These are phyloP conservation scores for Hypercompe scribonia DNA, from an alignment of 2,888 invertebrate species.

Conservation along the genomic window DNA sequence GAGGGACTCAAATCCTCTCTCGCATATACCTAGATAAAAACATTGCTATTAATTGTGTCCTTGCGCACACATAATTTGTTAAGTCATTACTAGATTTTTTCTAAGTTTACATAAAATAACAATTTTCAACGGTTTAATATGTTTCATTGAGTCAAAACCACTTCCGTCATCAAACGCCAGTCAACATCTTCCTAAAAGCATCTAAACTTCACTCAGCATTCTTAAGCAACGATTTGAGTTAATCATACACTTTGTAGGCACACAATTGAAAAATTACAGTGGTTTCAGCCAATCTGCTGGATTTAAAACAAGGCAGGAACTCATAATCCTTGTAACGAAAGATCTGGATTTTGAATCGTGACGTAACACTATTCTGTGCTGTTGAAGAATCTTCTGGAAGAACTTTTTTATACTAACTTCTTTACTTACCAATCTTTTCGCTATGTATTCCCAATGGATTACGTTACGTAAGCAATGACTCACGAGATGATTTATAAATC, in stretches of 20 bases:
- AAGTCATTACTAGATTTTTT: too few relatives aligned
- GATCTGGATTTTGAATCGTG: constrained; percentile 13
- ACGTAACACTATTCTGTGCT: neutral
- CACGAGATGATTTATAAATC: too few relatives aligned
- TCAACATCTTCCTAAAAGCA: neutral
- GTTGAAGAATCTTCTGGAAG: neutral
- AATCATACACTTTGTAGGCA: constrained; percentile 20
- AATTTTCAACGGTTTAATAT: neutral
- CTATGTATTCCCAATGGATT: too few relatives aligned
- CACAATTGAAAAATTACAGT: constrained; percentile 30
- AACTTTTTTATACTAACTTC: neutral
- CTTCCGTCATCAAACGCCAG: too few relatives aligned
- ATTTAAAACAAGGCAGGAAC: constrained; percentile 25
- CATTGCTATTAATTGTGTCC: too few relatives aligned
- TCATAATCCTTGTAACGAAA: constrained; percentile 16
- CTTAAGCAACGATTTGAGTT: constrained; percentile 16
- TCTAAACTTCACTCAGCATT: neutral
- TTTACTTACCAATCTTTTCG: too few relatives aligned
- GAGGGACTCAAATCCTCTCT: too few relatives aligned
- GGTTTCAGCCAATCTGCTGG: constrained; percentile 28
- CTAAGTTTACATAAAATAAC: neutral
- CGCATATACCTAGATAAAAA: too few relatives aligned
- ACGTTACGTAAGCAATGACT: too few relatives aligned
- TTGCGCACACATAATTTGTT: too few relatives aligned
- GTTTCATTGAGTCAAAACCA: neutral